Conservation (phyloP, 2,113 vertebrate species). For the Xenotilapia flavipinnis region DNA sequence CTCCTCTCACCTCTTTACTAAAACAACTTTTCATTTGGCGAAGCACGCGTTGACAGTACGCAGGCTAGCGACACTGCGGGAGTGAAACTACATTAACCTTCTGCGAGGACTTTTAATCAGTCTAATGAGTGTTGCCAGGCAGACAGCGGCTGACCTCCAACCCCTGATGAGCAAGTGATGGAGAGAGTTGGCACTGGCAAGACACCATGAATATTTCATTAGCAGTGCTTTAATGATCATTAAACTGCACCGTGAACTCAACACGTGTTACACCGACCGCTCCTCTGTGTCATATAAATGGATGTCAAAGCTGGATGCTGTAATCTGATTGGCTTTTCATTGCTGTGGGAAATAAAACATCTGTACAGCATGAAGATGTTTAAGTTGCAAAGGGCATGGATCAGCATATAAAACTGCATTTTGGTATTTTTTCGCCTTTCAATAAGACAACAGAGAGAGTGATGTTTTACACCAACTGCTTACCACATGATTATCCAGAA, state of each 20-base stretch:
- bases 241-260: conserved; percentile 26
- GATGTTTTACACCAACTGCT: not conserved
- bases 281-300: not conserved
- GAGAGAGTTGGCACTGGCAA: conserved; percentile 30
- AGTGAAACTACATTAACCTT: conserved; percentile 35
- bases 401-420: not conserved
- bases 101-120: conserved; percentile 39
- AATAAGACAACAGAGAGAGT: not conserved
- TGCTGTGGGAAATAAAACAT: not conserved
- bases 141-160: conserved; percentile 41
- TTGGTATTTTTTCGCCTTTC: not conserved
- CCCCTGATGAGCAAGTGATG: conserved; percentile 34
- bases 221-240: conserved; percentile 31
- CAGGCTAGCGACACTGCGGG: not conserved
- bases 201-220: conserved; percentile 50
- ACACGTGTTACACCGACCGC: not conserved
- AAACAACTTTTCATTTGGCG: not conserved
- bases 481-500: not conserved
- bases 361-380: not conserved
- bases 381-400: not conserved
- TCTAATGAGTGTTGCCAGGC: conserved; percentile 40
- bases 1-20: not conserved
- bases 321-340: not conserved
- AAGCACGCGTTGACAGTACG: not conserved
- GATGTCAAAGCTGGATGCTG: not conserved